Base-by-base conservation (phyloP, 2,888 invertebrate species). In the Atethmia centrago region DNA sequence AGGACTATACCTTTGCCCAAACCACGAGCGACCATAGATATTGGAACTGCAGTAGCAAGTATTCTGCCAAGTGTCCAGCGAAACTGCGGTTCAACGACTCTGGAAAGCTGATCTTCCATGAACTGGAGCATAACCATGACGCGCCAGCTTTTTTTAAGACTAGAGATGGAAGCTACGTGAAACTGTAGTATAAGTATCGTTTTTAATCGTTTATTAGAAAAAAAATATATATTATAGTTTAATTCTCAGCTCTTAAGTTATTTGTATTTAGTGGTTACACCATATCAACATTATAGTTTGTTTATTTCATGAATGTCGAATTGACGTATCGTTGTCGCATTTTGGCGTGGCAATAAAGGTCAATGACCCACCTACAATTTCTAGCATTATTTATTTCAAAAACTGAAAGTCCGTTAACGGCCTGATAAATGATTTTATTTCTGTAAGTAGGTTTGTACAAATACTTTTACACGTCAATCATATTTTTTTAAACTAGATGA, bases 21-120 rank as follows among this genome's bases (percentile, higher is more conserved):
- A 92, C 93, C 0, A 93, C 92, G 0, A 90, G 85, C 61, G 91
- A 93, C 63, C 77, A 65, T 1, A 84, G 93, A 7, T 94, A 95
- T 63, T 93, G 94, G 92, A 90, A 93, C 71, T 95, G 95, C 70
- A 92, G 91, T 47, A 91, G 87, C 77, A 94, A 92, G 65, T 71
- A 77, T 1, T 85, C 90, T 0, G 77, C 80, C 1, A 89, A 89
- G 42, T 94, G 94, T 53, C 81, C 84, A 2, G 94, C 94, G 3
- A 91, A 88, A 55, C 74, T 94, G 0, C 87, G 91, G 3, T 91
- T 95, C 58, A 87, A 93, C 42, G 84, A 83, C 9, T 70, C 81
- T 0, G 92, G 92, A 0, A 58, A 84, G 4, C 73, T 94, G 12
- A 91, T 92, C 0, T 84, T 84, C 7, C 82, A 88, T 56, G 58